Evolutionary conservation across 2,888 invertebrate species (phyloP), one percentile per base, ranked within the genome.

Genomic region (Eutolmus rufibarbis): DNA sequence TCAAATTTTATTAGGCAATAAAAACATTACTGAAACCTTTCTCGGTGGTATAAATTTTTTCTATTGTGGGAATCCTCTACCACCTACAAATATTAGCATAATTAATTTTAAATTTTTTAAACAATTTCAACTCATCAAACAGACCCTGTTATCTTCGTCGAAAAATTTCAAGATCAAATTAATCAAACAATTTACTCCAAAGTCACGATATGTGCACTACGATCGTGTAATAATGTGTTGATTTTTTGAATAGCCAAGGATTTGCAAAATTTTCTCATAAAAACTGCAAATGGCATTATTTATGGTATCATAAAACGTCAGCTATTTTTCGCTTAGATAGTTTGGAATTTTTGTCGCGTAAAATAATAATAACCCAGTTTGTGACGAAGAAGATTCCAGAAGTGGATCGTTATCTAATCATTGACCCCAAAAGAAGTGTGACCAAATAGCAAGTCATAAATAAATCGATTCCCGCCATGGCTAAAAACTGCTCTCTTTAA

Each of bases 361-460:
- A 77, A 34, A 77, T 43, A 43, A n/a, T 77, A 77, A 37, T 78
- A 78, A 78, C 78, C 78, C 23, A 78, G 78, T 31, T 76, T 34
- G n/a, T 12, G 16, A 3, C 40, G 5, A 40, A 31, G 19, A 66
- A 12, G 28, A 66, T 66, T 23, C 66, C 23, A 66, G 66, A 66
- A 66, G 66, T 66, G 66, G 66, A 76, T 76, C 76, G 40, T 76
- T 37, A 76, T 76, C 78, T 78, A 40, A 43, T 40, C 78, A 78
- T 78, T 78, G 78, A 78, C 78, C 78, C 78, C 14, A 78, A 78
- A 78, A 37, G 43, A 78, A 78, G 78, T 40, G 78, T 78, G 78
- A 78, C 78, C 43, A 78, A 78, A 78, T 16, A 43, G 19, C 43
- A 40, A 40, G 19, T 78, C 78, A 78, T 78, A 43, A 78, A 78